These are phyloP conservation scores for Mobula birostris DNA, from an alignment of 2,113 vertebrate genomes.

Conservation along the genomic window DNA sequence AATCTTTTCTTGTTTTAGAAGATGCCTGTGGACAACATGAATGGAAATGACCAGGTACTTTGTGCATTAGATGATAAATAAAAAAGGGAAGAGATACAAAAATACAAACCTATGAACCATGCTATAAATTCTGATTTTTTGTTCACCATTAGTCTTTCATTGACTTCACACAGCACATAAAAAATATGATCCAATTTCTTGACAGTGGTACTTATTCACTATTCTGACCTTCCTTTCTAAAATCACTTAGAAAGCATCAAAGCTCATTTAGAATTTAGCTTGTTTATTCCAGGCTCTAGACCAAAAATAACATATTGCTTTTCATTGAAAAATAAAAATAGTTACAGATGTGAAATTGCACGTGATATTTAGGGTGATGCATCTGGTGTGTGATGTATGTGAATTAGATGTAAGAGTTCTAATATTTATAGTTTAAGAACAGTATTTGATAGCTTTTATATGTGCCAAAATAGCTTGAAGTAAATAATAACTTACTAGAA, in stretches of 20 bases:
- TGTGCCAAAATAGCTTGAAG: background rate
- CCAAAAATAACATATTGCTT: background rate
- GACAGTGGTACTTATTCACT: too few species aligned
- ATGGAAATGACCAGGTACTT: too few species aligned
- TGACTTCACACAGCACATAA: too few species aligned
- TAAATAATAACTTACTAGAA: background rate
- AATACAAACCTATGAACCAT: too few species aligned
- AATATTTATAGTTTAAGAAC: slow-evolving; percentile 4
- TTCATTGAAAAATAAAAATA: background rate
- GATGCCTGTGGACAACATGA: too few species aligned
- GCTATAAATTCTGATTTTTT: too few species aligned
- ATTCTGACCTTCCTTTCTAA: background rate
- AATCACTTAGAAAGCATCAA: background rate
- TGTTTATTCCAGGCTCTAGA: background rate
- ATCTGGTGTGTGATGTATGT: background rate
- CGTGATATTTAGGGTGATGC: background rate
- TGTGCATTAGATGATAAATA: too few species aligned
- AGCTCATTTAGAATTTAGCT: background rate
- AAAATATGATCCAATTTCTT: too few species aligned
- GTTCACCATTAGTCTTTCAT: too few species aligned
- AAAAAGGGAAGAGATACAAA: too few species aligned
- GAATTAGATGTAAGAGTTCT: background rate
- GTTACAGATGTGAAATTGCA: too few species aligned
- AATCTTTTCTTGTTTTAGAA: too few species aligned
- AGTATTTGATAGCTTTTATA: background rate